These are phyloP conservation scores for Phalacrocorax aristotelis DNA, from an alignment of 2,113 vertebrate genomes.

Conservation along the genomic window DNA sequence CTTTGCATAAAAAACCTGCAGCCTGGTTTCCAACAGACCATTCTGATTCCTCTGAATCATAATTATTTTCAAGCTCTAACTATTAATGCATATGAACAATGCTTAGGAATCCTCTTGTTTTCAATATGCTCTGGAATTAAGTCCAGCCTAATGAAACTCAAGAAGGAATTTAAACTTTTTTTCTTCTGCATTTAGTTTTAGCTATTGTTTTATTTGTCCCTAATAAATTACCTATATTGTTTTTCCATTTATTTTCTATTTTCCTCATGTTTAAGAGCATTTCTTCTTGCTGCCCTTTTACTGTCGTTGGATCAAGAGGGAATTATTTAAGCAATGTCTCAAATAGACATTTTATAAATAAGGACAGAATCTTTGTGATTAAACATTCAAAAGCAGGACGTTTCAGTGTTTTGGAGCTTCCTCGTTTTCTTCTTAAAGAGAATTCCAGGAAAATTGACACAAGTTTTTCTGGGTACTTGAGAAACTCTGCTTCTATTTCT, in stretches of 20 bases:
- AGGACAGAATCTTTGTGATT: not conserved
- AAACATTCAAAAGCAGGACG: not conserved
- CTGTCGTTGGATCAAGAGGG: not conserved
- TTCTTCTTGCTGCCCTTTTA: not conserved
- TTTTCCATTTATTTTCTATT: not conserved
- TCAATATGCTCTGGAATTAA: not conserved
- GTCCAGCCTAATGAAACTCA: not conserved
- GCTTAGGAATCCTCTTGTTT: not conserved
- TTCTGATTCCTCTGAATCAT: not conserved
- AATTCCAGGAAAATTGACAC: not conserved
- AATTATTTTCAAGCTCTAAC: not conserved
- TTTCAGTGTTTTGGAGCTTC: not conserved
- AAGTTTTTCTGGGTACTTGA: not conserved
- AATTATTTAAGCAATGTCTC: not conserved
- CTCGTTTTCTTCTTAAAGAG: not conserved
- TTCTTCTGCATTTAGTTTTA: not conserved
- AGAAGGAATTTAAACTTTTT: not conserved
- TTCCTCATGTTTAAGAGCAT: not conserved
- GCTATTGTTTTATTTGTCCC: not conserved
- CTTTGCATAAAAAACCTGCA: not conserved
- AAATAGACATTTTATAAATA: not conserved
- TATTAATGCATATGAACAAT: not conserved
- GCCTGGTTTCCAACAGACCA: not conserved
- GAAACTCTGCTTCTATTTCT: not conserved
- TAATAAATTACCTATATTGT: not conserved